These are phyloP conservation scores for Columba janthina DNA, from an alignment of 2,113 vertebrate species.

Conservation along the genomic window DNA sequence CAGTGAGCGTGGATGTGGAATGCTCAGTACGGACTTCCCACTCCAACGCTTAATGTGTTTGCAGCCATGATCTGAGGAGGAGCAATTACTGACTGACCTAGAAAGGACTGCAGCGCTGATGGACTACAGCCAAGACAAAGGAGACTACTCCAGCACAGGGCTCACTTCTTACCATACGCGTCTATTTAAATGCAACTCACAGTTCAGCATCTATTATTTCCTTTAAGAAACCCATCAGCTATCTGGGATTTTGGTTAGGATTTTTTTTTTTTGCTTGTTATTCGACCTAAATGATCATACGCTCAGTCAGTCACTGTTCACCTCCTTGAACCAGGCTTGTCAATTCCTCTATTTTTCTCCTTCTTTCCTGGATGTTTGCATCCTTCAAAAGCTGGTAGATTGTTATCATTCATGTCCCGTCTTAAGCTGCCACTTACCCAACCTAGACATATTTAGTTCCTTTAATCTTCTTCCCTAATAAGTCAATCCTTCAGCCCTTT, in stretches of 20 bases:
- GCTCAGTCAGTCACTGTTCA: background rate
- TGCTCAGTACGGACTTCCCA: background rate
- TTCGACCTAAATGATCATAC: background rate
- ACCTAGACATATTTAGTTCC: conserved; percentile 66
- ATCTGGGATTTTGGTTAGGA: background rate
- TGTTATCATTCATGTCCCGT: conserved; percentile 66
- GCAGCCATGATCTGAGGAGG: background rate
- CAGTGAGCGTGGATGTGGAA: rapidly evolving
- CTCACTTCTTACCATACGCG: background rate
- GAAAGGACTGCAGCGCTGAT: background rate
- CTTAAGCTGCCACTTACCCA: conserved; percentile 63
- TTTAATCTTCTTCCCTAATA: conserved; percentile 68
- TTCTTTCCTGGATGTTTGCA: conserved; percentile 20
- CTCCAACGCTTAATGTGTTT: background rate
- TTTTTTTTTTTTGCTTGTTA: background rate
- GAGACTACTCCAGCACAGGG: background rate
- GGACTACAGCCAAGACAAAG: background rate
- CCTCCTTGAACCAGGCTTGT: background rate
- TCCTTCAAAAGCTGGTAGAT: conserved; percentile 56
- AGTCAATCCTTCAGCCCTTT: conserved; percentile 58
- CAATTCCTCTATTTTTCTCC: background rate
- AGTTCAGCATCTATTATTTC: background rate
- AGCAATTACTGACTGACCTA: background rate
- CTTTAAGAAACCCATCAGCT: background rate
- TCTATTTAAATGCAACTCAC: background rate